phyloP scores from a whole-genome alignment of 2,888 invertebrate genomes.

The Andricus quercusramuli region DNA sequence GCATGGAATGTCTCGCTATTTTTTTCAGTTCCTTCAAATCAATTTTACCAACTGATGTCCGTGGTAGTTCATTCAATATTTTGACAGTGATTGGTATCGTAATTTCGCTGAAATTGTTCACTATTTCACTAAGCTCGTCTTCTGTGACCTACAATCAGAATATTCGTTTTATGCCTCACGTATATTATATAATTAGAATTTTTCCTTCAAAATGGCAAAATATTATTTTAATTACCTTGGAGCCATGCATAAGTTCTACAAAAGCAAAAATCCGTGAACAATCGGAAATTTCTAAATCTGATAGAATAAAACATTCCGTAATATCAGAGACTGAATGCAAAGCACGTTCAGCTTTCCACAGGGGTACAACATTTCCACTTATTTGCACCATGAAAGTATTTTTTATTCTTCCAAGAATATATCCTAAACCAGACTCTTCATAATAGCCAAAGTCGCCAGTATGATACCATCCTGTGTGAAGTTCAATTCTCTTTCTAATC shows the following conservation, averaged over 20 bases:
- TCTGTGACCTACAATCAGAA: neutral
- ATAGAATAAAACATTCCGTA: neutral
- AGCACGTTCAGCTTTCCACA: neutral
- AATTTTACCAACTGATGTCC: neutral
- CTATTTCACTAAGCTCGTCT: neutral
- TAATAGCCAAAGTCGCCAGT: conserved; percentile 8
- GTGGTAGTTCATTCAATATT: neutral
- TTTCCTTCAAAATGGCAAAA: no score
- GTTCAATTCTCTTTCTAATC: neutral
- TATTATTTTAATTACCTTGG: neutral
- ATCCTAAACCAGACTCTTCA: conserved; percentile 3
- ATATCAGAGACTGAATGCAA: neutral
- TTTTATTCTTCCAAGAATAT: neutral
- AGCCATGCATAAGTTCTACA: neutral
- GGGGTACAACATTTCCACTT: neutral
- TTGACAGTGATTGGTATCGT: neutral
- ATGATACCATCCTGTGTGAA: conserved; percentile 17
- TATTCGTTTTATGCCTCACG: neutral
- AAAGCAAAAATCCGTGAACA: neutral
- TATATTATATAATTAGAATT: no score
- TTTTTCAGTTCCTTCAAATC: neutral
- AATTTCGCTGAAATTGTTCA: neutral
- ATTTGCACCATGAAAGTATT: neutral
- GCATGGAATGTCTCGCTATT: neutral
- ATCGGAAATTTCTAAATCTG: no score